Evolutionary conservation across 2,797 vertebrate species (phyloP).

Genomic region (Gallirallus australis): DNA sequence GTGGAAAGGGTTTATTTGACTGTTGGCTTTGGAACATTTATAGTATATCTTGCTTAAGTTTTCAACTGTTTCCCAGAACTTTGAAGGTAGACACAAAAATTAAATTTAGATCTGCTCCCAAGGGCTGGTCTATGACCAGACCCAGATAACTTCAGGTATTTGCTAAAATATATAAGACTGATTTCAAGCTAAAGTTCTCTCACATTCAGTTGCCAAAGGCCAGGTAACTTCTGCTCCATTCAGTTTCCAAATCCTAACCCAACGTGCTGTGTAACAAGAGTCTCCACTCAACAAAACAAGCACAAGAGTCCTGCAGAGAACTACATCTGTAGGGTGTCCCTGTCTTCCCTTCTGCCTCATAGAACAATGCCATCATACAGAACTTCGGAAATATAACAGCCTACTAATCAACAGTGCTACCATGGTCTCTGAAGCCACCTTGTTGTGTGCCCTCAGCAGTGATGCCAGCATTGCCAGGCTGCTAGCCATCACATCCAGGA

Average conservation of each 20-base stretch:
- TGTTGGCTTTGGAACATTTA: neutral
- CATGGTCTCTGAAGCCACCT: neutral
- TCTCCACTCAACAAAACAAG: neutral
- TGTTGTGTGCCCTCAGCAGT: fast-evolving
- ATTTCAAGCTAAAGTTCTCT: neutral
- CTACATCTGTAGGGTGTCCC: neutral
- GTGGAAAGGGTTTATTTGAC: neutral
- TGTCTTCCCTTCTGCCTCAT: neutral
- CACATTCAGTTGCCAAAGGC: neutral
- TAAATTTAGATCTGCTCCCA: neutral
- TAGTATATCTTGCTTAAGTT: neutral
- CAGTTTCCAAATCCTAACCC: neutral
- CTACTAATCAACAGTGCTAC: neutral
- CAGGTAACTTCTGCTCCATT: neutral
- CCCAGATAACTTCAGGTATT: neutral
- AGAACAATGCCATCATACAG: neutral
- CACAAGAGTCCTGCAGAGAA: neutral
- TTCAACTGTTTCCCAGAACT: neutral
- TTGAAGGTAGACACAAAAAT: neutral
- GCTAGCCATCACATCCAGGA: neutral
- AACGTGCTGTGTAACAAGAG: neutral
- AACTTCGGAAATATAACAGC: neutral
- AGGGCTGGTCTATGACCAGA: neutral
- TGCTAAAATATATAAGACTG: neutral
- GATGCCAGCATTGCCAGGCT: neutral